Evolutionary conservation across 1,140 invertebrate genomes (phyloP).

Genomic region (Condylostylus longicornis): DNA sequence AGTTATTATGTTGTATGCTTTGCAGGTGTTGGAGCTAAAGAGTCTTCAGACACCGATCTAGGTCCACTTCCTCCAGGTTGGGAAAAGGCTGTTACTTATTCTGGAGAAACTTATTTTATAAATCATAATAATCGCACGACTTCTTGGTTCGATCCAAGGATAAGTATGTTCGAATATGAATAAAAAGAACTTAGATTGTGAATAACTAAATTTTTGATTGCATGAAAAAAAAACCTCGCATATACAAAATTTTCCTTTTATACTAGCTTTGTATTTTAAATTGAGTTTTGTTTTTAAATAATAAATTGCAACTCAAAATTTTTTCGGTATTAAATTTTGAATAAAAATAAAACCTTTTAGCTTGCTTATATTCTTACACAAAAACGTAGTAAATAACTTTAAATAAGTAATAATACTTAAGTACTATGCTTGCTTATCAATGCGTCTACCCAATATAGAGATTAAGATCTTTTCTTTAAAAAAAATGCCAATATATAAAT

Average conservation of each 20-base stretch:
- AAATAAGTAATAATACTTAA: too few relatives aligned
- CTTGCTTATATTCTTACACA: too few relatives aligned
- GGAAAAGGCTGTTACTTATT: conserved; percentile 84
- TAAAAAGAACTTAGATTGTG: not conserved
- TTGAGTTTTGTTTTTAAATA: not conserved
- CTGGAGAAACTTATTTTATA: conserved; percentile 94
- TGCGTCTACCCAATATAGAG: not conserved
- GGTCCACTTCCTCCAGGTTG: conserved; percentile 86
- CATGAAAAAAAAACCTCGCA: too few relatives aligned
- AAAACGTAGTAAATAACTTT: too few relatives aligned
- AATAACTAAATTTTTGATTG: too few relatives aligned
- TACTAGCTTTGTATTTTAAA: not conserved
- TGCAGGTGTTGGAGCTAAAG: conserved; percentile 21
- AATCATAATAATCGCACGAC: conserved; percentile 89
- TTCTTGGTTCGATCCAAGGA: conserved; percentile 94
- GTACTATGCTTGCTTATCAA: too few relatives aligned
- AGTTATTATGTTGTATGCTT: conserved; percentile 17
- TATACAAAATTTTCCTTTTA: too few relatives aligned
- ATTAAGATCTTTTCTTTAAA: not conserved
- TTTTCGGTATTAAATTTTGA: not conserved
- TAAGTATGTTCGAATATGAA: conserved; percentile 57
- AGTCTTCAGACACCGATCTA: too few relatives aligned
- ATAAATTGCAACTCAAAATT: not conserved
- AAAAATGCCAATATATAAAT: not conserved
- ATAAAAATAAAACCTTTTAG: conserved; percentile 6